Evolutionary conservation across 2,888 invertebrate genomes (phyloP).

Genomic region (Bellardia pandia): DNA sequence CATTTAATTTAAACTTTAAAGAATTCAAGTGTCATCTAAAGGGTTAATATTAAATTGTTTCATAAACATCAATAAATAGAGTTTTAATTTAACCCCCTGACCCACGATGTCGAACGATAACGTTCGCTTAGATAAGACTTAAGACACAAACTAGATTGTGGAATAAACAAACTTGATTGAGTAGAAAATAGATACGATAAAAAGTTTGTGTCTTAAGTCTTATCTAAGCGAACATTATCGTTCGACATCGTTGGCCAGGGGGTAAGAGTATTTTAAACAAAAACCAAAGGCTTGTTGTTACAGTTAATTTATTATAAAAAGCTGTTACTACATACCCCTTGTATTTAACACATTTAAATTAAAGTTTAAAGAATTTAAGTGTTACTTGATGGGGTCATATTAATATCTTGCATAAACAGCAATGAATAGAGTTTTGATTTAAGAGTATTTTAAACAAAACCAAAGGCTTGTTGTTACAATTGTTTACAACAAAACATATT

Average conservation of each 20-base stretch:
- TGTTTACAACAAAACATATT: not conserved
- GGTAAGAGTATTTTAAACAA: conserved; percentile 58
- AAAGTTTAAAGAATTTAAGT: conserved; percentile 59
- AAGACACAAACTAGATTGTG: too few species aligned
- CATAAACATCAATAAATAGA: conserved; percentile 72
- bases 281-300: conserved; percentile 81
- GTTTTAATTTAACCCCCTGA: conserved; percentile 67
- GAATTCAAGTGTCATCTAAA: conserved; percentile 44
- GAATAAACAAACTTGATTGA: too few species aligned
- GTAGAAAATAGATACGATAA: too few species aligned
- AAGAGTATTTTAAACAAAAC: conserved; percentile 71
- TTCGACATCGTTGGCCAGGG: too few species aligned
- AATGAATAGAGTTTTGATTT: conserved; percentile 72
- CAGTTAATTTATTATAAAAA: not conserved
- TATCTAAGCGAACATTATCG: too few species aligned
- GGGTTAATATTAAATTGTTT: conserved; percentile 66
- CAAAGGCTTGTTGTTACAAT: conserved; percentile 82
- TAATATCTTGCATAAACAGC: conserved; percentile 55
- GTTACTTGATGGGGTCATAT: conserved; percentile 63
- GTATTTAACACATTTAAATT: conserved; percentile 39
- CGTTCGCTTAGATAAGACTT: too few species aligned
- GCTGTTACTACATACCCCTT: conserved; percentile 17
- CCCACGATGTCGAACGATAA: too few species aligned
- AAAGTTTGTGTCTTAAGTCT: too few species aligned
- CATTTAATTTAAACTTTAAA: conserved; percentile 58